Conservation (phyloP, 1,140 invertebrate species). For the Callitettix versicolor region DNA sequence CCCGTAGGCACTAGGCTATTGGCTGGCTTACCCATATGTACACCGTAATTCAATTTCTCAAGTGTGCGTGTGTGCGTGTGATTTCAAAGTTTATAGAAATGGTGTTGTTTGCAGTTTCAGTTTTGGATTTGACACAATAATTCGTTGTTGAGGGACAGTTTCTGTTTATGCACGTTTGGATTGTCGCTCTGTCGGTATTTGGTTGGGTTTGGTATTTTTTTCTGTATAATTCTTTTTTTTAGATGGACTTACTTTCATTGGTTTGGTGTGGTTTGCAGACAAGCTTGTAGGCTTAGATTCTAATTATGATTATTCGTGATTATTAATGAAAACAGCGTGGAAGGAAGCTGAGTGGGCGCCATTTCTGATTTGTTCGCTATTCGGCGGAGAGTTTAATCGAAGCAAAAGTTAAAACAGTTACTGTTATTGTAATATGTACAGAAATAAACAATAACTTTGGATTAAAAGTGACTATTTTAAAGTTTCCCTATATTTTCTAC, state of each 20-base stretch:
- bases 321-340: no score
- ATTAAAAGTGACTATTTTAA: no score
- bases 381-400: no score
- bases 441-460: no score
- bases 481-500: no score
- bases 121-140: not conserved
- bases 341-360: no score
- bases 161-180: conserved; percentile 18
- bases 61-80: conserved; percentile 20
- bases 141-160: not conserved
- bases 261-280: conserved; percentile 20
- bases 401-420: no score
- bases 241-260: conserved; percentile 13
- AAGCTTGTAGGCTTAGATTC: conserved; percentile 22
- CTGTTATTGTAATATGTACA: no score
- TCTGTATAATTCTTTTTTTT: conserved; percentile 8
- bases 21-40: conserved; percentile 6
- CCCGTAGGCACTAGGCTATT: not conserved
- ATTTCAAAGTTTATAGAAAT: conserved; percentile 11
- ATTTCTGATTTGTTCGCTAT: no score
- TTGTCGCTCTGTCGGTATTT: conserved; percentile 16
- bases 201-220: conserved; percentile 20
- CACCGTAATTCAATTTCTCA: conserved; percentile 5
- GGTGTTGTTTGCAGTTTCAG: conserved; percentile 11
- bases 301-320: conserved; percentile 7